Base-by-base conservation (phyloP, 2,113 vertebrate species). In the Sciurus niger region DNA sequence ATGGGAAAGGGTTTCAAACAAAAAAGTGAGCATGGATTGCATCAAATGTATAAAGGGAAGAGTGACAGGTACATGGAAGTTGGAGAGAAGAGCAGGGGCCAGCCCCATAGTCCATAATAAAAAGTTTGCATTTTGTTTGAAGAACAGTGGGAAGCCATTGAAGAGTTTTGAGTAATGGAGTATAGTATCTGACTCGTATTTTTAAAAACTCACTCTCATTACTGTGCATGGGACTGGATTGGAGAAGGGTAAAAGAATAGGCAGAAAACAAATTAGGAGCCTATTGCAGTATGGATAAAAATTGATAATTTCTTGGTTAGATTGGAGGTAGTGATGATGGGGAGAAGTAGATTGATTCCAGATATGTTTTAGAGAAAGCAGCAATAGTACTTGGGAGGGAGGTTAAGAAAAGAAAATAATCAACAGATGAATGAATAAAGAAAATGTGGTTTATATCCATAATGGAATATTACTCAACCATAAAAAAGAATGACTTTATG, bases 201-300 rank as follows among this genome's bases (percentile, higher is more conserved):
- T 92, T 76, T 34, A 22, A 92, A 96, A 89, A 55, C 32, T 37
- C 2, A 68, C 34, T 87, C 65, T 80, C 20, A 18, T 77, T 74
- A 32, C n/a, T 79, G 1, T 90, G 65, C 51, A 88, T 48, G 37
- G 67, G 73, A 67, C 65, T 80, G 51, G 51, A 65, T 30, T 80
- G 24, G 55, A 95, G 43, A 88, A 91, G 43, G 25, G 12, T 77
- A n/a, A 96, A 94, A 83, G 51, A 93, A 93, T n/a, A 96, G 34
- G 22, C 51, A 93, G 58, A 90, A 93, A 51, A 65, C 25, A 89
- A 77, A 25, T 63, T n/a, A 74, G 77, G 60, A 84, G 9, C 6
- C 22, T 90, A 9, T 63, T 74, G 25, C 14, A 73, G 34, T 67
- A 51, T 30, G 83, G 70, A 48, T 77, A 89, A 94, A 60, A 96